A percentile compares a stretch with the other conserved stretches of the same genome.
phyloP scores from a whole-genome alignment of 2,797 vertebrate genomes.

The Typhlichthys eigenmanni region DNA sequence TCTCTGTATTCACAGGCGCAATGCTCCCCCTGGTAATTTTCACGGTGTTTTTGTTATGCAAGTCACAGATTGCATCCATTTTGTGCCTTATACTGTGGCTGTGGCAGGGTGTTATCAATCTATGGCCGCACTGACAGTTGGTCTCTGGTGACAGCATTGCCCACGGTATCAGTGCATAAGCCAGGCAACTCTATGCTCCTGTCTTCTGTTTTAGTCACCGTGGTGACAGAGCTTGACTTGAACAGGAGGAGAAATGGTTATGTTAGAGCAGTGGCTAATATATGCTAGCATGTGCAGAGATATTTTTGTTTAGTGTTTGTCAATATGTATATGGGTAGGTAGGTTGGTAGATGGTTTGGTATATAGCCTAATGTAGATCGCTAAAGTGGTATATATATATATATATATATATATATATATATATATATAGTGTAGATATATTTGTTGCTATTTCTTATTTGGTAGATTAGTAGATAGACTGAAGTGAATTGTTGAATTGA shows the following conservation, averaged over 20 bases:
- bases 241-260: constrained; percentile 3
- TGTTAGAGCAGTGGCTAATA: background rate
- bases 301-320: background rate
- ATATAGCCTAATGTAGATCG: background rate
- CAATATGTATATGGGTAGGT: background rate
- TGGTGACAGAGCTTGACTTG: constrained; percentile 6
- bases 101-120: constrained; percentile 19
- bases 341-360: background rate
- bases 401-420: too few relatives aligned
- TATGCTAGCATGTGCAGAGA: background rate
- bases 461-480: too few relatives aligned
- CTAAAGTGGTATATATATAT: too few relatives aligned
- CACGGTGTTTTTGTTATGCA: constrained; percentile 32
- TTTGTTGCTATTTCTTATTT: too few relatives aligned
- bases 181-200: background rate
- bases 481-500: too few relatives aligned
- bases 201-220: constrained; percentile 8
- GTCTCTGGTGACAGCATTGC: constrained; percentile 17
- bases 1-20: constrained; percentile 10
- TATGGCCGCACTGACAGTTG: constrained; percentile 18
- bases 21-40: constrained; percentile 10
- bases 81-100: constrained; percentile 18
- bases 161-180: constrained; percentile 15
- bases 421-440: too few relatives aligned
- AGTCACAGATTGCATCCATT: constrained; percentile 23